Evolutionary conservation across 1,140 invertebrate genomes (phyloP).

Genomic region (Sinonovacula constricta): DNA sequence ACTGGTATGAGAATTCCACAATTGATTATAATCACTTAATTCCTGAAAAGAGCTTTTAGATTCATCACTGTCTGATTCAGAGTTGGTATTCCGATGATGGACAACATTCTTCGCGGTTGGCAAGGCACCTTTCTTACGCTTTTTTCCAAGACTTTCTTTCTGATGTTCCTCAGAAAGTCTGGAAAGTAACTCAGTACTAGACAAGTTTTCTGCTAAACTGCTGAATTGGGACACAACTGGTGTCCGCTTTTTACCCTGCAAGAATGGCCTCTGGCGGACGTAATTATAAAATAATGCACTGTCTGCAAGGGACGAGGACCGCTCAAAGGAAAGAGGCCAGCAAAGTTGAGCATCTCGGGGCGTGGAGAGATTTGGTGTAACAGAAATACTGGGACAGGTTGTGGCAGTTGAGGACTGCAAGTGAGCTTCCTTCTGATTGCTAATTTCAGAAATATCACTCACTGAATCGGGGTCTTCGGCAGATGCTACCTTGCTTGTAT

Average conservation of each 20-base stretch:
- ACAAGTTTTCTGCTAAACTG: not conserved
- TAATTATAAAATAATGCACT: constrained; percentile 38
- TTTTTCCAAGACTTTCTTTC: constrained; percentile 19
- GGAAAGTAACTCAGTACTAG: not conserved
- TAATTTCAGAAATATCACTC: too few relatives aligned
- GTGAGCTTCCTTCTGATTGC: too few relatives aligned
- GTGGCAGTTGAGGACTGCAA: too few relatives aligned
- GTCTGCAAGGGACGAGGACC: too few relatives aligned
- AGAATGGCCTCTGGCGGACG: constrained; percentile 9
- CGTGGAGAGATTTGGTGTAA: too few relatives aligned
- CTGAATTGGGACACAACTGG: constrained; percentile 43
- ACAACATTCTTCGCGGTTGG: not conserved
- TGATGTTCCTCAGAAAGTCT: constrained; percentile 16
- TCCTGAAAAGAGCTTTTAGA: not conserved
- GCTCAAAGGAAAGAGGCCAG: too few relatives aligned
- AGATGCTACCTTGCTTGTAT: constrained; percentile 58
- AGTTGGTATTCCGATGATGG: constrained; percentile 5
- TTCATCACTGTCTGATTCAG: constrained; percentile 40
- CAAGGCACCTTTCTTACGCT: constrained; percentile 6
- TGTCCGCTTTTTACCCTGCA: constrained; percentile 7
- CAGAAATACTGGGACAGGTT: too few relatives aligned
- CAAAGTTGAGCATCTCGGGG: too few relatives aligned
- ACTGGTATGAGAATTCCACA: not conserved
- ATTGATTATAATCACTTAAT: not conserved
- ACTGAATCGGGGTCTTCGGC: constrained; percentile 49